Evolutionary conservation across 2,797 vertebrate genomes (phyloP), one percentile per base, ranked within the genome.

Genomic region (Rhynchotus rufescens): DNA sequence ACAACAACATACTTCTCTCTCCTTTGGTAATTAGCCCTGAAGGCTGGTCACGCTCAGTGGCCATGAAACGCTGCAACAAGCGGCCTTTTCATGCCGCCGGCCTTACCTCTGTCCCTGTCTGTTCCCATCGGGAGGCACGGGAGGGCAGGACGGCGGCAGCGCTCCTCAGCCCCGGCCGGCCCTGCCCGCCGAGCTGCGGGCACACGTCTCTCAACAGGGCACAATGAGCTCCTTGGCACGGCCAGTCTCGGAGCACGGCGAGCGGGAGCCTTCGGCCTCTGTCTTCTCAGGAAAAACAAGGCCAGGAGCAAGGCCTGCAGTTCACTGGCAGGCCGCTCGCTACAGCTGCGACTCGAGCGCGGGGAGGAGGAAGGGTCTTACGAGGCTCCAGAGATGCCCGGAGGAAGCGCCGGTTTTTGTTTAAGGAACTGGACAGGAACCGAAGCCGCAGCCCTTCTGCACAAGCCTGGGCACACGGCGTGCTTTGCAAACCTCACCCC

Each of bases 41-140:
- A 94, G 95, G 96, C 93, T 86, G 96, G 96, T 96, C 96, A 96
- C 10, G 96, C 95, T 97, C 90, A 95, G 62, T 96, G 95, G 90
- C 93, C 95, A 96, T 92, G 95, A 96, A 96, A 96, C 80, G 0
- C 90, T 75, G 90, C 96, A 95, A 97, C 80, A 94, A 94, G 94
- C 84, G 90, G 86, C 78, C 92, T 96, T 96, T 96, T 96, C 94
- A 93, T 96, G 94, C 89, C 93, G 66, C 17, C 26, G 73, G 89
- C 89, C 91, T 94, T 96, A 86, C 93, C 92, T 95, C 93, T 94
- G 95, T 96, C 94, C 95, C 94, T 95, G 68, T 77, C 80, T 88
- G 69, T 89, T 91, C 95, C 94, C 34, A 14, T 69, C 77, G 62
- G 90, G 61, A 61, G 84, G 93, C 9, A 40, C 80, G 90, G 85